Percentiles rank a stretch among this genome's conserved stretches.
These are phyloP conservation scores for Drosophila paramelanica DNA, from an alignment of 2,888 invertebrate genomes.

Conservation along the genomic window DNA sequence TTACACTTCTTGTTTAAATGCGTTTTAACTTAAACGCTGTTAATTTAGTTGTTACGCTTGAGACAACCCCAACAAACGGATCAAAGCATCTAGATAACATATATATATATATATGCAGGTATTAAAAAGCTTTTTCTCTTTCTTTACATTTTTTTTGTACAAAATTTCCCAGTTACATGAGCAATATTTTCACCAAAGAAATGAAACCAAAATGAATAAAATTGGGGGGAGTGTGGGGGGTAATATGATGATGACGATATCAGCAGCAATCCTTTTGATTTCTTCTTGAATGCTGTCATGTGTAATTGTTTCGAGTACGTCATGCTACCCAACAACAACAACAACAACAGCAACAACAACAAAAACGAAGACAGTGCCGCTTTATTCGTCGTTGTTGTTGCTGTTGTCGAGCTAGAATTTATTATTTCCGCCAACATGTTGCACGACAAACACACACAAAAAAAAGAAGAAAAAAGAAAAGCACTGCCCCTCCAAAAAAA, in stretches of 20 bases:
- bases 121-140: slow-evolving; percentile 25
- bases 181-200: slow-evolving; percentile 53
- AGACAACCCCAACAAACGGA: slow-evolving; percentile 39
- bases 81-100: slow-evolving; percentile 47
- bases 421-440: slow-evolving; percentile 76
- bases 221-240: too few species aligned
- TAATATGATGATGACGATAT: background rate
- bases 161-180: slow-evolving; percentile 54
- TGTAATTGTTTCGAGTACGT: slow-evolving; percentile 37
- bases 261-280: slow-evolving; percentile 56
- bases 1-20: slow-evolving; percentile 40
- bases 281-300: slow-evolving; percentile 44
- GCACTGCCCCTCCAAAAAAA: slow-evolving; percentile 6
- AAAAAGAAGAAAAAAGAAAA: slow-evolving; percentile 8
- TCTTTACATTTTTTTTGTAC: slow-evolving; percentile 7
- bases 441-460: slow-evolving; percentile 36
- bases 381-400: slow-evolving; percentile 30
- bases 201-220: slow-evolving; percentile 24
- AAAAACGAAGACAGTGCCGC: slow-evolving; percentile 28
- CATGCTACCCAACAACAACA: slow-evolving; percentile 36
- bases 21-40: slow-evolving; percentile 73
- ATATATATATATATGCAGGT: slow-evolving; percentile 34
- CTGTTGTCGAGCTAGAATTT: slow-evolving; percentile 71
- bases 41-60: slow-evolving; percentile 78
- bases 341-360: slow-evolving; percentile 36